Evolutionary conservation across 2,797 vertebrate species (phyloP).

Genomic region (Sarcoramphus papa): DNA sequence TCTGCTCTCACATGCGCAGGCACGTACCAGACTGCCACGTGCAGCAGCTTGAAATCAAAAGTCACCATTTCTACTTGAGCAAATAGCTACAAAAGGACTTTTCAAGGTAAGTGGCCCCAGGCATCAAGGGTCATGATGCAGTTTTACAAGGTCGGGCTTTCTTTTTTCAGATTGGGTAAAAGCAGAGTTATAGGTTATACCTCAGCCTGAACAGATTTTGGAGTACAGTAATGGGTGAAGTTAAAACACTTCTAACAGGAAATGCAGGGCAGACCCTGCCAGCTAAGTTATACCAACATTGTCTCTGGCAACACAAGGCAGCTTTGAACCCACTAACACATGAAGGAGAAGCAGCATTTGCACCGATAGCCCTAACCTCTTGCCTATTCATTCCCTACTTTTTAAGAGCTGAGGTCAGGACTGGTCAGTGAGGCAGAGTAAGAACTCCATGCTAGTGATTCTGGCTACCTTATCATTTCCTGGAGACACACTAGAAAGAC

Average conservation of each 20-base stretch:
- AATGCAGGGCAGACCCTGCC: neutral
- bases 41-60: neutral
- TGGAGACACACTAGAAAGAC: neutral
- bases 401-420: neutral
- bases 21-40: rapidly evolving
- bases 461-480: neutral
- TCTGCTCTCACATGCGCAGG: neutral
- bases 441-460: neutral
- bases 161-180: neutral
- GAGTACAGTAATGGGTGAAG: neutral
- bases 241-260: neutral
- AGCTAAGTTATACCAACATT: rapidly evolving
- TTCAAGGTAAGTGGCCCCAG: neutral
- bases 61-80: neutral
- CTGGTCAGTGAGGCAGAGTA: neutral
- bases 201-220: neutral
- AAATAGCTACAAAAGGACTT: neutral
- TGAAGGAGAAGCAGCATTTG: neutral
- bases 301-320: neutral
- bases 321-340: neutral
- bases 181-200: neutral
- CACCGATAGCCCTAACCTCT: rapidly evolving
- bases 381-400: neutral
- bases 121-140: neutral
- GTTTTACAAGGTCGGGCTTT: neutral